Conservation (phyloP, 2,888 invertebrate species). For the Chrysotoxum bicinctum region DNA sequence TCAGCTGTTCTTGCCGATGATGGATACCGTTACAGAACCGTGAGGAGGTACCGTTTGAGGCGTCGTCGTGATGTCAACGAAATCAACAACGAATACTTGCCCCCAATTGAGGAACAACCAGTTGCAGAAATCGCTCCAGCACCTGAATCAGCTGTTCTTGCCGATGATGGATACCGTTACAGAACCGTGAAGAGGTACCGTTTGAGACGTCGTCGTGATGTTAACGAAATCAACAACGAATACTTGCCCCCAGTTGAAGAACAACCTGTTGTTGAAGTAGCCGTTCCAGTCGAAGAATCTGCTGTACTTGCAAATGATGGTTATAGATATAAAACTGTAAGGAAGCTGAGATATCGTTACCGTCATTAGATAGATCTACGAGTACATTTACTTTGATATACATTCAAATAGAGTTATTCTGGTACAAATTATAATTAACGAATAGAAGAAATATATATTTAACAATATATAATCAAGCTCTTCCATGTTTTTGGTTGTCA, state of each 20-base stretch:
- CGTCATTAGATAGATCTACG: conserved; percentile 28
- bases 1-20: conserved; percentile 40
- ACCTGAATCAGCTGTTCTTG: conserved; percentile 12
- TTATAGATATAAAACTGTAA: conserved; percentile 53
- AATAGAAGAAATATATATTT: too few species aligned
- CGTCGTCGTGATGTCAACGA: conserved; percentile 75
- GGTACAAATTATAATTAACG: too few species aligned
- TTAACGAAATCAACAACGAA: conserved; percentile 74
- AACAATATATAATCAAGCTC: too few species aligned
- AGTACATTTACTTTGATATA: not conserved
- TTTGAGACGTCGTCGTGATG: conserved; percentile 73
- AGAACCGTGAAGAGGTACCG: conserved; percentile 53
- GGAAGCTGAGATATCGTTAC: conserved; percentile 36
- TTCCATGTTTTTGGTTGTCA: too few species aligned
- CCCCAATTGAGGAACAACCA: conserved; percentile 51
- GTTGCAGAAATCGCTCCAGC: conserved; percentile 21
- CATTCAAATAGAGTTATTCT: too few species aligned
- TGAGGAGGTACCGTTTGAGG: conserved; percentile 46
- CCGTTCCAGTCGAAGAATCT: conserved; percentile 38
- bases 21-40: conserved; percentile 62
- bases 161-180: conserved; percentile 62
- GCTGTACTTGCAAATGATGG: conserved; percentile 45
- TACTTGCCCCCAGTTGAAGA: conserved; percentile 56
- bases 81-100: conserved; percentile 69
- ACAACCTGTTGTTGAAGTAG: conserved; percentile 16